Percentiles rank a stretch among this genome's conserved stretches.
Conservation (phyloP, 2,797 vertebrate species). For the Phalloptychus januarius region DNA sequence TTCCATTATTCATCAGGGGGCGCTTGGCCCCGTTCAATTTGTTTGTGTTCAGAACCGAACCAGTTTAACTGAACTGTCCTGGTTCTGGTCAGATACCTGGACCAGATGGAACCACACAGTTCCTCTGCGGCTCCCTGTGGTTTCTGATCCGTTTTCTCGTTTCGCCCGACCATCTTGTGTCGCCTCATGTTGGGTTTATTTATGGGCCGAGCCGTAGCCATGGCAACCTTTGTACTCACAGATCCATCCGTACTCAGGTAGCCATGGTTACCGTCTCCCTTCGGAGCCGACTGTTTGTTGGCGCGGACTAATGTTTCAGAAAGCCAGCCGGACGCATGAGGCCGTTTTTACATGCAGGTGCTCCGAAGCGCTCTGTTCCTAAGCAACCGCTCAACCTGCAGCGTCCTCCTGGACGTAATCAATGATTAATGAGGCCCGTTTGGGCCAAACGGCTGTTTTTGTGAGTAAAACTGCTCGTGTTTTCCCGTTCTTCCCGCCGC, state of each 20-base stretch:
- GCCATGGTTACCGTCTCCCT: conserved; percentile 74
- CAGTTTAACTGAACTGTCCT: not conserved
- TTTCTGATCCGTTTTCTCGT: too few species aligned
- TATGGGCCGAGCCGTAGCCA: conserved; percentile 59
- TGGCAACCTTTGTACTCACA: conserved; percentile 65
- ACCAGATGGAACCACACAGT: too few species aligned
- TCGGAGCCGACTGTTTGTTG: conserved; percentile 26
- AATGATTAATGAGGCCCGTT: conserved; percentile 59
- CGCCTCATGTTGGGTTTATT: conserved; percentile 39
- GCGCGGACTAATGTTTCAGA: not conserved
- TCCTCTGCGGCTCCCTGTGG: not conserved
- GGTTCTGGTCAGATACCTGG: not conserved
- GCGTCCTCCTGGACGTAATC: conserved; percentile 44
- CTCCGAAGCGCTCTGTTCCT: conserved; percentile 51
- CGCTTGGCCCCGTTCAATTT: too few species aligned
- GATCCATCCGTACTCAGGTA: conserved; percentile 62
- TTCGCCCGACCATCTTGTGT: not conserved
- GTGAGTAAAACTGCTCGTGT: conserved; percentile 12
- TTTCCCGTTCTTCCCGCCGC: conserved; percentile 19
- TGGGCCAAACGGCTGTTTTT: conserved; percentile 1
- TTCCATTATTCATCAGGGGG: too few species aligned
- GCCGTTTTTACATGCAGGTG: not conserved
- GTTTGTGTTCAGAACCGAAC: not conserved
- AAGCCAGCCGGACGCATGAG: not conserved
- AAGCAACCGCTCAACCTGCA: conserved; percentile 64